Conservation (phyloP, 1,140 invertebrate genomes). For the Paraescarpia echinospica region DNA sequence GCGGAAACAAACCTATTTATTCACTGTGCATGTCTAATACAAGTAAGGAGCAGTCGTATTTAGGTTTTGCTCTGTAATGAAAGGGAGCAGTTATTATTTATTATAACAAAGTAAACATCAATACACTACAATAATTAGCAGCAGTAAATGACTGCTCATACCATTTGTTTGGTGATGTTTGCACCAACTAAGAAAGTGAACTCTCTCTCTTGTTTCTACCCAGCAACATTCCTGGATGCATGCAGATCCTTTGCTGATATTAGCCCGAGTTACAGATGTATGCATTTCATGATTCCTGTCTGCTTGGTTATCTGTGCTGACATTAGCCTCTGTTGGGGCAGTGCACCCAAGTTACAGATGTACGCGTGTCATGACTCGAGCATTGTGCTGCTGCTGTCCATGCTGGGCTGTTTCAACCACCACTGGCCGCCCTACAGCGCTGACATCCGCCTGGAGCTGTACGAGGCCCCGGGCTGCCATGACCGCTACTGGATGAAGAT, state of each 20-base stretch:
- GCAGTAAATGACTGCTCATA: no score
- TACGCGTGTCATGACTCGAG: conserved; percentile 42
- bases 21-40: no score
- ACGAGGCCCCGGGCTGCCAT: conserved; percentile 34
- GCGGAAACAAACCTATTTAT: no score
- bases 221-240: no score
- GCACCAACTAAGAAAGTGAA: no score
- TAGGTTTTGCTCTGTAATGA: no score
- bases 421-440: conserved; percentile 49
- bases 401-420: conserved; percentile 38
- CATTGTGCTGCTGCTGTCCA: conserved; percentile 37
- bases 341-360: background rate
- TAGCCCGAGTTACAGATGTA: background rate
- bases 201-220: no score
- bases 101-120: no score
- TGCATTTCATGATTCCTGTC: background rate
- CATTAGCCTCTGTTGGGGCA: background rate
- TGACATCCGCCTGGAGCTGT: conserved; percentile 44
- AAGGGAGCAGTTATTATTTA: no score
- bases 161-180: no score
- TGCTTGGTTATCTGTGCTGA: background rate
- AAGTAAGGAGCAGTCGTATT: no score
- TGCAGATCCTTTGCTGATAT: background rate
- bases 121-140: no score
- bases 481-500: background rate